phyloP scores from a whole-genome alignment of 1,140 invertebrate genomes.

The Brachionus sp. region DNA sequence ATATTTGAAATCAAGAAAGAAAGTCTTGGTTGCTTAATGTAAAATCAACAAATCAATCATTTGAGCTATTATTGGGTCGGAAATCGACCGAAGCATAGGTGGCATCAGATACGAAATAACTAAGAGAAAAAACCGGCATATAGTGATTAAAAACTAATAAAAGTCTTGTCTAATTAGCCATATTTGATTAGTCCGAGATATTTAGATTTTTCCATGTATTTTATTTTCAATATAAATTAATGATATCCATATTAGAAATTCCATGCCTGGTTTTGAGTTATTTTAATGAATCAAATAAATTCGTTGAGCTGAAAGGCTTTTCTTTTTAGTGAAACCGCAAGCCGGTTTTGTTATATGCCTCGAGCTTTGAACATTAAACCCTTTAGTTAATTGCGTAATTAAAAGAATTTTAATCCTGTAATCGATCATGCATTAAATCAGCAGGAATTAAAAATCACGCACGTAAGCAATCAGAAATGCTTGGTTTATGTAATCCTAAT shows the following conservation, averaged over 20 bases:
- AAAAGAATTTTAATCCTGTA: background rate
- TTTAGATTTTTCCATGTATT: background rate
- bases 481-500: background rate
- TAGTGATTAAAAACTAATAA: background rate
- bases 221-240: background rate
- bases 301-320: constrained; percentile 10
- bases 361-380: background rate
- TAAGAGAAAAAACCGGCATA: background rate
- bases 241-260: constrained; percentile 8
- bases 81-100: background rate
- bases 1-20: too few species aligned
- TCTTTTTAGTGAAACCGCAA: background rate
- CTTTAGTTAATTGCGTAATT: background rate
- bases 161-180: constrained; percentile 24
- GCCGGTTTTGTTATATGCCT: background rate
- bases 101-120: background rate
- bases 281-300: background rate
- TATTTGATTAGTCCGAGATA: background rate
- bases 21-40: too few species aligned
- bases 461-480: background rate
- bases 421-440: constrained; percentile 26
- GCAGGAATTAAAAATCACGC: background rate
- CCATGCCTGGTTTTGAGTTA: background rate
- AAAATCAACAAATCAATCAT: too few species aligned
- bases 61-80: background rate